Percentiles rank a stretch among this genome's conserved stretches.
These are phyloP conservation scores for Alviniconcha strummeri DNA, from an alignment of 2,888 invertebrate species.

Conservation along the genomic window DNA sequence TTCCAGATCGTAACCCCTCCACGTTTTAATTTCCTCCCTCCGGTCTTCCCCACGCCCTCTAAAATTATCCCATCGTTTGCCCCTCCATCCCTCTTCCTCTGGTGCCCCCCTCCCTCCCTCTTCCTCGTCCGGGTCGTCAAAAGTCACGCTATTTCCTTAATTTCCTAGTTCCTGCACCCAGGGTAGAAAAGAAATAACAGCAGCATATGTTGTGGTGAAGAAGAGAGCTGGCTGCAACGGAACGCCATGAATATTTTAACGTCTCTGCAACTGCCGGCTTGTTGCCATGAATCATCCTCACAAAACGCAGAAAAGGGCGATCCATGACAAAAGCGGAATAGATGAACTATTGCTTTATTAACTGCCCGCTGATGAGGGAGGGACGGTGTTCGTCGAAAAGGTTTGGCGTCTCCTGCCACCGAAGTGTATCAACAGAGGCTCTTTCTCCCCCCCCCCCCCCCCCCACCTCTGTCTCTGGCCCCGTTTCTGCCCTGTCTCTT, in stretches of 20 bases:
- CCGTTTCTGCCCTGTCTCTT: not conserved
- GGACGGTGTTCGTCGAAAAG: not conserved
- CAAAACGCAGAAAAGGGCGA: not conserved
- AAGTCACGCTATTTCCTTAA: not conserved
- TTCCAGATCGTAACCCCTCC: too few relatives aligned
- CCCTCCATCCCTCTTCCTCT: too few relatives aligned
- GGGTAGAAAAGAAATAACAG: too few relatives aligned
- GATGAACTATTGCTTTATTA: not conserved
- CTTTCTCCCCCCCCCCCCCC: not conserved
- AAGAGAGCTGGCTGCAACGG: not conserved
- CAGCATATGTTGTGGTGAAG: too few relatives aligned
- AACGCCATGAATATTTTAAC: slow-evolving; percentile 9
- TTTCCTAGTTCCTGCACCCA: too few relatives aligned
- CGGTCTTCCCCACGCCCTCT: too few relatives aligned
- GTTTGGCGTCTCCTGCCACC: not conserved
- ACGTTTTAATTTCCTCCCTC: too few relatives aligned
- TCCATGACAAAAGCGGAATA: not conserved
- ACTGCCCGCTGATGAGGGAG: not conserved
- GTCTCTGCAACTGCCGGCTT: not conserved
- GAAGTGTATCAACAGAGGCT: not conserved
- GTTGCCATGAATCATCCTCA: slow-evolving; percentile 3
- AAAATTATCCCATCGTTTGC: too few relatives aligned
- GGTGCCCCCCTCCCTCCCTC: too few relatives aligned
- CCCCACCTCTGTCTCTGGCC: not conserved
- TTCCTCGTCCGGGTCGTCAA: too few relatives aligned